These are phyloP conservation scores for Pygmarrhopalites habei DNA, from an alignment of 1,140 invertebrate species.

Conservation along the genomic window DNA sequence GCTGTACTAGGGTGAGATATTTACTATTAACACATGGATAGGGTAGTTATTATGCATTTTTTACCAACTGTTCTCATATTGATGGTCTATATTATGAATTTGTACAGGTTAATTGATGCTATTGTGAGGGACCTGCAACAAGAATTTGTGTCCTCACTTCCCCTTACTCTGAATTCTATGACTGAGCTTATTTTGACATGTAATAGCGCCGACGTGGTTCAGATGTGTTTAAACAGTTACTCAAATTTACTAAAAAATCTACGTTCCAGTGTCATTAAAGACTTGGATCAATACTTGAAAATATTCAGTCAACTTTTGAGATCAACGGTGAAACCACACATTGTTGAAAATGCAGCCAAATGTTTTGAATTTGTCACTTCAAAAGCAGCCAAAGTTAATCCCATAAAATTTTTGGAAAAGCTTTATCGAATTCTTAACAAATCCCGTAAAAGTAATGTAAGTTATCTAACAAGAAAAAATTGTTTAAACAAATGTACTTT, in stretches of 20 bases:
- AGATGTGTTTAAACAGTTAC: not conserved
- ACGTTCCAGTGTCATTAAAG: not conserved
- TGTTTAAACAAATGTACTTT: too few species aligned
- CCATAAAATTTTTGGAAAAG: too few species aligned
- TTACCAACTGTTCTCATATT: not conserved
- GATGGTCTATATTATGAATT: not conserved
- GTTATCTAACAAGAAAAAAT: too few species aligned
- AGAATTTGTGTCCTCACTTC: not conserved
- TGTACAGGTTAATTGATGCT: not conserved
- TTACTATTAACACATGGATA: not conserved
- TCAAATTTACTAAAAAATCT: not conserved
- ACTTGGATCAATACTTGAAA: conserved; percentile 3
- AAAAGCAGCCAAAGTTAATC: not conserved
- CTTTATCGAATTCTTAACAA: too few species aligned
- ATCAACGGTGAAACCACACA: not conserved
- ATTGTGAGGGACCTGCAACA: not conserved
- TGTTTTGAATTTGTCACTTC: not conserved
- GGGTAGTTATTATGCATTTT: not conserved
- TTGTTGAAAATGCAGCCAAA: not conserved
- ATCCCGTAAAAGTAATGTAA: too few species aligned
- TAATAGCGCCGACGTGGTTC: not conserved
- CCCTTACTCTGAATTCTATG: not conserved
- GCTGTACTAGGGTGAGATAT: not conserved
- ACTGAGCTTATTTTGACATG: not conserved
- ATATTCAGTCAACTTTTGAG: not conserved